Base-by-base conservation (phyloP, 2,113 vertebrate species). In the Scophthalmus maximus region DNA sequence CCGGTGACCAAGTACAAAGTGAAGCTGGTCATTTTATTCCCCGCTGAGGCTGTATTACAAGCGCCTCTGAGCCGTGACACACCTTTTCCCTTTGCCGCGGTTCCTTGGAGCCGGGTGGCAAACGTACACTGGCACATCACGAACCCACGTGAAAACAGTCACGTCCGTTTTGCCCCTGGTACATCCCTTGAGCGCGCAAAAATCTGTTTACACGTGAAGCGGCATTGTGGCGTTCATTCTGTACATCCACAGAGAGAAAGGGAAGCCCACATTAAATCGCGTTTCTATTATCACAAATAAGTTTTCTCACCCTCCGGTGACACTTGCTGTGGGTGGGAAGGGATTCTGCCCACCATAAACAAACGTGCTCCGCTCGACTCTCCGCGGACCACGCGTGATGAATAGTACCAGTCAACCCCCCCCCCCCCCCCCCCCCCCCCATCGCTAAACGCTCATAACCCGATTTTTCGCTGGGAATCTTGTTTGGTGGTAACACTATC, bases 401-500 rank as follows among this genome's bases (percentile, higher is more conserved):
- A 90, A 90, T 84, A 77, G 72, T 79, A 88, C 73, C 89, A 82
- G 85, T 87, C 75, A 82, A 72, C 84, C 84, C 18, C n/a, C n/a
- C n/a, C n/a, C n/a, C n/a, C n/a, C n/a, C n/a, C n/a, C n/a, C n/a
- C n/a, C n/a, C n/a, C n/a, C n/a, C n/a, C n/a, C n/a, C 77, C 67
- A 44, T 30, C 57, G 81, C 84, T 69, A 52, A n/a, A 75, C 60
- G 82, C 86, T 85, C 78, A 66, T 79, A 85, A 87, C 59, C 75
- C 65, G 65, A 86, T 89, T 89, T n/a, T 92, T 91, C 91, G 88
- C 89, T 83, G 89, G 73, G 85, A 88, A 86, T 89, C 90, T 87
- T 88, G 72, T 90, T 89, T 87, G 7, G 78, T 68, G 78, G 90
- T 91, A 93, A 93, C 86, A 91, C 87, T 78, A 93, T 90, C 88